Evolutionary conservation across 2,113 vertebrate species (phyloP).

Genomic region (Saccopteryx bilineata): DNA sequence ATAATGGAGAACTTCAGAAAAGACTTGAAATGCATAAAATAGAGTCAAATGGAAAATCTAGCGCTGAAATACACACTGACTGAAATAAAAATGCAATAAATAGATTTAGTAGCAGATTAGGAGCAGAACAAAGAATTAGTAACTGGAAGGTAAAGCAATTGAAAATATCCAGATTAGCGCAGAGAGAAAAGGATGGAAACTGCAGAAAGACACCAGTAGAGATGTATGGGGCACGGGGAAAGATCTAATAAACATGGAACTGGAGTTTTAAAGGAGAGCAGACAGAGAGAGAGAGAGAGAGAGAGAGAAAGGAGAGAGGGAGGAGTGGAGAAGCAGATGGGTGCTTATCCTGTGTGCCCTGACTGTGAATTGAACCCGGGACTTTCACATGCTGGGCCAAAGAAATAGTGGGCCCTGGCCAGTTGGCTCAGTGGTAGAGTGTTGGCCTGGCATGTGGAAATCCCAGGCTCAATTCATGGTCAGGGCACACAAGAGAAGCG

Average conservation of each 20-base stretch:
- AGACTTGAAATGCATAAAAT: neutral
- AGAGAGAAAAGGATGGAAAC: neutral
- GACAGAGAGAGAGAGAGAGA: neutral
- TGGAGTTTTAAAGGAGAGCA: neutral
- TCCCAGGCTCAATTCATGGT: too few species aligned
- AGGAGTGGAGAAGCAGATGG: too few species aligned
- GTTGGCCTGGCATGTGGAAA: too few species aligned
- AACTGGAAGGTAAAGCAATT: neutral
- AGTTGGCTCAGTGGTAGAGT: too few species aligned
- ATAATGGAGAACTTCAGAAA: slow-evolving; percentile 2
- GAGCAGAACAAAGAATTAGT: slow-evolving; percentile 43
- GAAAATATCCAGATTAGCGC: neutral
- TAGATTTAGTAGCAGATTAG: neutral
- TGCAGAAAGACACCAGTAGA: neutral
- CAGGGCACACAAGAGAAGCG: too few species aligned
- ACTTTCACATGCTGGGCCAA: too few species aligned
- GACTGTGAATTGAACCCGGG: too few species aligned
- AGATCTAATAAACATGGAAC: neutral
- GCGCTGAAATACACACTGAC: neutral
- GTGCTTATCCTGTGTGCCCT: too few species aligned
- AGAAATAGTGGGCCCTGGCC: too few species aligned
- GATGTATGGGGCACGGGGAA: neutral
- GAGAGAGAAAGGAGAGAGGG: too few species aligned
- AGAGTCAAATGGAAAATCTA: slow-evolving; percentile 15
- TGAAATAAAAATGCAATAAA: slow-evolving; percentile 56